Conservation (phyloP, 2,888 invertebrate species). For the Steinernema carpocapsae region DNA sequence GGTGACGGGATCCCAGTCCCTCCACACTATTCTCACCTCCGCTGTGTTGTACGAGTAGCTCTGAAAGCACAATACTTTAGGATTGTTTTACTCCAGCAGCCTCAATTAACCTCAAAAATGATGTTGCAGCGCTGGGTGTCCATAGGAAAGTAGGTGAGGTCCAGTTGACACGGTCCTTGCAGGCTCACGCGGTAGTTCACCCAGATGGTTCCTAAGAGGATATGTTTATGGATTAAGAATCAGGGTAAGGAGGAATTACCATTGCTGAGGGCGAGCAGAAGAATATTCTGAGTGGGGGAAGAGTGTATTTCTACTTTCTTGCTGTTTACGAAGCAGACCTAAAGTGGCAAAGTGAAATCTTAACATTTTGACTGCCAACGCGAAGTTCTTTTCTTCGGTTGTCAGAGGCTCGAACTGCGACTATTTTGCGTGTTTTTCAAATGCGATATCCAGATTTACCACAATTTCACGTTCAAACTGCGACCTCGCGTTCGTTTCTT, state of each 20-base stretch:
- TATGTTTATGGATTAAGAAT: neutral
- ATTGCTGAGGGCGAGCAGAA: slow-evolving; percentile 68
- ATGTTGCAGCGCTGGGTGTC: slow-evolving; percentile 68
- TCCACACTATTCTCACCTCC: slow-evolving; percentile 68
- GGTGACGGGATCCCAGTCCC: slow-evolving; percentile 67
- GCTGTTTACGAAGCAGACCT: slow-evolving; percentile 68
- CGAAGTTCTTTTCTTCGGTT: too few species aligned
- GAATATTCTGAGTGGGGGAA: slow-evolving; percentile 66
- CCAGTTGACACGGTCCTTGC: slow-evolving; percentile 66
- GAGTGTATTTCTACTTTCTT: slow-evolving; percentile 68
- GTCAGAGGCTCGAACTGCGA: too few species aligned
- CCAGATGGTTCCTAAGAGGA: slow-evolving; percentile 62
- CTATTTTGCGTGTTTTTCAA: too few species aligned
- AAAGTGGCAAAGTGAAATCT: neutral
- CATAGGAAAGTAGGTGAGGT: slow-evolving; percentile 65
- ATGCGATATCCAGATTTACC: too few species aligned
- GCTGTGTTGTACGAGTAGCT: slow-evolving; percentile 69
- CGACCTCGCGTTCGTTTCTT: neutral
- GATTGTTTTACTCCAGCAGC: neutral
- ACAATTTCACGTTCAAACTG: too few species aligned
- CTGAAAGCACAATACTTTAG: slow-evolving; percentile 45
- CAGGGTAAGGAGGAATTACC: slow-evolving; percentile 61
- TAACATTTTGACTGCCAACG: neutral
- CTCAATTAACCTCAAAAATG: slow-evolving; percentile 61
- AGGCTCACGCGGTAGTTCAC: slow-evolving; percentile 59